A percentile compares a stretch with the other conserved stretches of the same genome.
Evolutionary conservation across 2,888 invertebrate species (phyloP).

Genomic region (Drosophila quasianomalipes): DNA sequence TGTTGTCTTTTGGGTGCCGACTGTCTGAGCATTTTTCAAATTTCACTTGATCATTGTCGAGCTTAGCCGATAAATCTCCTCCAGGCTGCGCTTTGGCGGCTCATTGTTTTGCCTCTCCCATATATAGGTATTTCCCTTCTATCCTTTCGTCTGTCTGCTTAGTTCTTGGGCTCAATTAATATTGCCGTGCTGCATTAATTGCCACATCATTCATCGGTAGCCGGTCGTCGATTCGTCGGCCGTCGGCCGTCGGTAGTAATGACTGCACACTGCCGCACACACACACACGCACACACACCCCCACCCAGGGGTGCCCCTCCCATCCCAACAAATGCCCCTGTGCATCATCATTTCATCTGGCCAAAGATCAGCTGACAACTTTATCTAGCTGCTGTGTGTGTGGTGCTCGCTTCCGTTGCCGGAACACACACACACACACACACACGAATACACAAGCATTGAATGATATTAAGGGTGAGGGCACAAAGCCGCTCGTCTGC

Average conservation of each 20-base stretch:
- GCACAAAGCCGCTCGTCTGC: conserved; percentile 69
- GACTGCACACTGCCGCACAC: conserved; percentile 41
- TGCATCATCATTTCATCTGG: conserved; percentile 46
- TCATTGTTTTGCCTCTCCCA: conserved; percentile 44
- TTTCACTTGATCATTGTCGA: conserved; percentile 63
- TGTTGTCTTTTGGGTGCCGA: conserved; percentile 11
- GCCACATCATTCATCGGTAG: conserved; percentile 68
- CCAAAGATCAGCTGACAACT: conserved; percentile 80
- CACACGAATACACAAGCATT: neutral
- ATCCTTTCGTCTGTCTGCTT: neutral
- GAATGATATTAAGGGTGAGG: conserved; percentile 50
- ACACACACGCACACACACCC: conserved; percentile 65
- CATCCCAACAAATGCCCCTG: conserved; percentile 45
- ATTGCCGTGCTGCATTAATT: conserved; percentile 60
- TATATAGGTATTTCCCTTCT: neutral
- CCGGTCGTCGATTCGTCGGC: conserved; percentile 6
- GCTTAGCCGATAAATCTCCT: conserved; percentile 65
- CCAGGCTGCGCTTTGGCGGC: conserved; percentile 40
- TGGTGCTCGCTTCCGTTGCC: conserved; percentile 73
- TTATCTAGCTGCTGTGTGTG: conserved; percentile 73
- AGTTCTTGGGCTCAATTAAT: conserved; percentile 61
- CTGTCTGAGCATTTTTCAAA: conserved; percentile 70
- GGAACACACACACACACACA: conserved; percentile 66
- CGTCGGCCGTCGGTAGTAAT: conserved; percentile 35
- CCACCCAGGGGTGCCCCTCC: conserved; percentile 14